A percentile compares a stretch with the other conserved stretches of the same genome.
Conservation (phyloP, 1,140 invertebrate species). For the Gryon sp. region DNA sequence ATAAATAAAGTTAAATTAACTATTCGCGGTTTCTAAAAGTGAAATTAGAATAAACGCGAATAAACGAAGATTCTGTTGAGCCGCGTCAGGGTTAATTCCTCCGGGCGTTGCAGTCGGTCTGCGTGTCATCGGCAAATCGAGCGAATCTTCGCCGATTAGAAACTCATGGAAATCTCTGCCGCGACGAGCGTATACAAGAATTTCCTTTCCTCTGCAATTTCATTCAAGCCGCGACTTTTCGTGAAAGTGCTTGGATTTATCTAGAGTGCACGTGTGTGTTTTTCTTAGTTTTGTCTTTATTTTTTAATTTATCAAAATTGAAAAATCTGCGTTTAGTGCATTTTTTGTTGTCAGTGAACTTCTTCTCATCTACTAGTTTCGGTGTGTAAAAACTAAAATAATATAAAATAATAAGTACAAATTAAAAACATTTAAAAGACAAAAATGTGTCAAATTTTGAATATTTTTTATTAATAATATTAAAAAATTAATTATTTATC, state of each 20-base stretch:
- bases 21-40: constrained; percentile 1
- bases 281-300: too few relatives aligned
- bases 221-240: constrained; percentile 14
- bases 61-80: too few relatives aligned
- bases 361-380: background rate
- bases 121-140: constrained; percentile 29
- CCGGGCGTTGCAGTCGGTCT: background rate
- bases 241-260: too few relatives aligned
- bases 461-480: too few relatives aligned
- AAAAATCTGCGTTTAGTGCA: too few relatives aligned
- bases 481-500: too few relatives aligned
- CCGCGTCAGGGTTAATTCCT: constrained; percentile 4
- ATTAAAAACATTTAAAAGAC: too few relatives aligned
- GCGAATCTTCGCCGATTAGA: constrained; percentile 26
- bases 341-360: too few relatives aligned
- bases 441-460: too few relatives aligned
- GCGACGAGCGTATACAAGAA: background rate
- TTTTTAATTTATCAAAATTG: too few relatives aligned
- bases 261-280: constrained; percentile 15
- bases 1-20: too few relatives aligned
- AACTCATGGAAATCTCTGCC: constrained; percentile 17
- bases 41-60: constrained; percentile 4
- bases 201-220: constrained; percentile 5
- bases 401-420: too few relatives aligned
- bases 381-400: constrained; percentile 1